Percentiles rank a stretch among this genome's conserved stretches.
These are phyloP conservation scores for Diadromus collaris DNA, from an alignment of 2,888 invertebrate genomes.

Conservation along the genomic window DNA sequence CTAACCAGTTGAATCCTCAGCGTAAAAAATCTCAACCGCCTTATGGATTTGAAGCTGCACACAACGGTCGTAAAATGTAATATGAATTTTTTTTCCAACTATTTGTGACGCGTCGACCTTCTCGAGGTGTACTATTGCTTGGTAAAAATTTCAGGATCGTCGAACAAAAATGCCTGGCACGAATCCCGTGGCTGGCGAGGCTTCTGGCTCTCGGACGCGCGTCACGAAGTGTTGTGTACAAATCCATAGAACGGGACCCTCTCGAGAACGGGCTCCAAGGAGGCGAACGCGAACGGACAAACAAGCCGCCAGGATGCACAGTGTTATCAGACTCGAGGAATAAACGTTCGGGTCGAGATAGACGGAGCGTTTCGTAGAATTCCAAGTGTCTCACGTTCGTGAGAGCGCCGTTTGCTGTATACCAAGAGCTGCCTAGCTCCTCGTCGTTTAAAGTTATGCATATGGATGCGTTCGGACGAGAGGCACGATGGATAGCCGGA, in stretches of 20 bases:
- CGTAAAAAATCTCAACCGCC: too few species aligned
- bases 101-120: too few species aligned
- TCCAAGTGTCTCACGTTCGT: too few species aligned
- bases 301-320: conserved; percentile 30
- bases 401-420: neutral
- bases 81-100: too few species aligned
- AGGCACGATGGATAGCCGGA: neutral
- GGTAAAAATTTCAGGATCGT: neutral
- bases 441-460: conserved; percentile 10
- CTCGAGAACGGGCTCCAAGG: conserved; percentile 8
- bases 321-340: conserved; percentile 4
- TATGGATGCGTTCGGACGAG: conserved; percentile 8
- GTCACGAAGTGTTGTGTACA: conserved; percentile 12
- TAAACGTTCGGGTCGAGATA: too few species aligned
- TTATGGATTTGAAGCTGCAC: too few species aligned
- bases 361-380: too few species aligned
- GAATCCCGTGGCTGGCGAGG: neutral
- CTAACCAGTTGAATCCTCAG: neutral
- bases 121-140: too few species aligned
- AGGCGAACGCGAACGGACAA: conserved; percentile 31
- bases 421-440: neutral
- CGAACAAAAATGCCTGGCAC: too few species aligned
- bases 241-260: conserved; percentile 10
- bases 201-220: conserved; percentile 2
- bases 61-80: too few species aligned